Evolutionary conservation across 2,113 vertebrate genomes (phyloP).

Genomic region (Lasiurus cinereus): DNA sequence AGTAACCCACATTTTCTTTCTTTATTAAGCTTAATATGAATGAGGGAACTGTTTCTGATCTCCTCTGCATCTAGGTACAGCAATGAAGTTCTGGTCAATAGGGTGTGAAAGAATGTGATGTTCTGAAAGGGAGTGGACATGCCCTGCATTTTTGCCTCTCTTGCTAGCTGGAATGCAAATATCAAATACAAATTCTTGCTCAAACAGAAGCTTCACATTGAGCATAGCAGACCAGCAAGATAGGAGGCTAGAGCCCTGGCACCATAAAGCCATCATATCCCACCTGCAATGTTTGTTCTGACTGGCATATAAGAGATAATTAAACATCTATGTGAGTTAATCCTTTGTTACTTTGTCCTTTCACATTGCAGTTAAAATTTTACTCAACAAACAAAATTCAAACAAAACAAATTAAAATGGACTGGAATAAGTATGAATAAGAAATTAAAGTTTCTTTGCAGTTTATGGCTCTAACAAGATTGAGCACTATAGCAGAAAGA

Average conservation of each 20-base stretch:
- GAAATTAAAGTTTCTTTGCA: not conserved
- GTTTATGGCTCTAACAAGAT: not conserved
- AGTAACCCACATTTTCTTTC: not conserved
- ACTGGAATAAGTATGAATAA: not conserved
- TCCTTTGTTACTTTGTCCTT: not conserved
- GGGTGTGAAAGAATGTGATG: not conserved
- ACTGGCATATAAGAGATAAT: not conserved
- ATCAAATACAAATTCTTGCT: not conserved
- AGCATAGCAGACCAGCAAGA: not conserved
- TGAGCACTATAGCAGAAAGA: not conserved
- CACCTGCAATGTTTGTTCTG: not conserved
- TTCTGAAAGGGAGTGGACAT: not conserved
- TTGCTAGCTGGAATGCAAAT: not conserved
- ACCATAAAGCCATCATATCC: not conserved
- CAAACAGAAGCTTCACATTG: not conserved
- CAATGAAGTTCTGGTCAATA: not conserved
- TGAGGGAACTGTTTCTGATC: not conserved
- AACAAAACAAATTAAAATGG: not conserved
- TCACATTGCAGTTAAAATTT: not conserved
- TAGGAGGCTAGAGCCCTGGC: not conserved
- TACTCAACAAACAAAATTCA: slow-evolving; percentile 2
- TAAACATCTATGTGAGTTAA: not conserved
- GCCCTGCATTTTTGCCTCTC: not conserved
- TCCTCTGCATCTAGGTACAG: not conserved
- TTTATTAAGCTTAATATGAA: not conserved